Conservation (phyloP, 2,113 vertebrate species). For the Ictalurus punctatus region DNA sequence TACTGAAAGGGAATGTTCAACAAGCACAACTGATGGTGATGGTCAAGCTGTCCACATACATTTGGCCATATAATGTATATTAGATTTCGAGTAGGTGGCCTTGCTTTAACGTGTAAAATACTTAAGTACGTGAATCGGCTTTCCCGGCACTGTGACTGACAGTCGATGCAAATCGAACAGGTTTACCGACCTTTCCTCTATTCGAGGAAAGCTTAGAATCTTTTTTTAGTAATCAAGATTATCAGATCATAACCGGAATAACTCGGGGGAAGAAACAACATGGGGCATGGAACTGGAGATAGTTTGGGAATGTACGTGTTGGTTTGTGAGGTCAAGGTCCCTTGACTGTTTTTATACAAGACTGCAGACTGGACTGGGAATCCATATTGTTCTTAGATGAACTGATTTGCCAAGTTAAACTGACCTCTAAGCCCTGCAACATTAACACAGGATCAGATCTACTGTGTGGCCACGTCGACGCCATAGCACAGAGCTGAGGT, state of each 20-base stretch:
- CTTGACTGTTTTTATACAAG: constrained; percentile 51
- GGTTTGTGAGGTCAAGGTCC: constrained; percentile 46
- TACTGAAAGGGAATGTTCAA: background rate
- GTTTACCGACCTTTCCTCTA: background rate
- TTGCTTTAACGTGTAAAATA: background rate
- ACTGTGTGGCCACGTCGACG: constrained; percentile 30
- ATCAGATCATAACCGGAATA: background rate
- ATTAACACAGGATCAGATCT: constrained; percentile 39
- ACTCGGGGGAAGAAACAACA: background rate
- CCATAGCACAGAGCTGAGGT: constrained; percentile 46
- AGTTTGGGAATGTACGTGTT: background rate
- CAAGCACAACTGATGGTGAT: background rate
- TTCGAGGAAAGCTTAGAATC: background rate
- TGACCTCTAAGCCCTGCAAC: constrained; percentile 47
- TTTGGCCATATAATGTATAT: background rate
- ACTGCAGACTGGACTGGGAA: constrained; percentile 33
- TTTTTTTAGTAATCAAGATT: background rate
- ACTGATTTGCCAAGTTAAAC: constrained; percentile 54
- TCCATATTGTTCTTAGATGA: constrained; percentile 59
- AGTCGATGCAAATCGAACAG: background rate
- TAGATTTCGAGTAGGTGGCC: background rate
- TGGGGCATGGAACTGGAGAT: background rate
- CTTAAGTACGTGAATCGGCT: background rate
- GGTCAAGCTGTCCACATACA: background rate
- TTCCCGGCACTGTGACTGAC: background rate